phyloP scores from a whole-genome alignment of 1,140 invertebrate species.

The Cataglyphis hispanica region DNA sequence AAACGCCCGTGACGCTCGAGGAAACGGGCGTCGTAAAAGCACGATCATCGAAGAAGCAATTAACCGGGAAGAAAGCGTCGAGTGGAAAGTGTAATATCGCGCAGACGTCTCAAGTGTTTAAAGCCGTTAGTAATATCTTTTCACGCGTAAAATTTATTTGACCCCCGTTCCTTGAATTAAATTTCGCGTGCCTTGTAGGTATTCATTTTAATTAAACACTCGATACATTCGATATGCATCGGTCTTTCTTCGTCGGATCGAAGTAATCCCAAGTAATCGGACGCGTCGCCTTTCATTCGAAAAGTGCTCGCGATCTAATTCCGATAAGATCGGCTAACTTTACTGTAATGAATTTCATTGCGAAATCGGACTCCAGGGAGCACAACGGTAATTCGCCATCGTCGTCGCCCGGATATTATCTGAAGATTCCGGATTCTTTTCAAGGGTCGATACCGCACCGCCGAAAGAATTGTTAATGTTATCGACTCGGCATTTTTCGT shows the following conservation, averaged over 20 bases:
- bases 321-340: conserved; percentile 55
- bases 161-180: not conserved
- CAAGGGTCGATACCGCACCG: conserved; percentile 8
- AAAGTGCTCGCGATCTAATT: conserved; percentile 49
- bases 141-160: not conserved
- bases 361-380: conserved; percentile 42
- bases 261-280: conserved; percentile 11
- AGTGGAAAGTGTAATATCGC: conserved; percentile 26
- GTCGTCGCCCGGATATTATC: conserved; percentile 1
- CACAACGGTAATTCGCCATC: conserved; percentile 36
- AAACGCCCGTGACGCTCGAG: conserved; percentile 34
- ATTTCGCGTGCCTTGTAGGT: conserved; percentile 24
- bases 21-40: conserved; percentile 38
- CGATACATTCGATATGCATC: conserved; percentile 8
- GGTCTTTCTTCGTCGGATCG: not conserved
- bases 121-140: conserved; percentile 28
- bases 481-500: conserved; percentile 66
- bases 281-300: conserved; percentile 1
- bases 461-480: conserved; percentile 54
- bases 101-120: conserved; percentile 1
- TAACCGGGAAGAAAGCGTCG: conserved; percentile 15
- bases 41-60: conserved; percentile 42
- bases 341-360: conserved; percentile 37
- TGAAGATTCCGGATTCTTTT: not conserved
- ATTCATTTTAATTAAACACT: conserved; percentile 61